Conservation (phyloP, 2,888 invertebrate genomes). For the Synergus gifuensis region DNA sequence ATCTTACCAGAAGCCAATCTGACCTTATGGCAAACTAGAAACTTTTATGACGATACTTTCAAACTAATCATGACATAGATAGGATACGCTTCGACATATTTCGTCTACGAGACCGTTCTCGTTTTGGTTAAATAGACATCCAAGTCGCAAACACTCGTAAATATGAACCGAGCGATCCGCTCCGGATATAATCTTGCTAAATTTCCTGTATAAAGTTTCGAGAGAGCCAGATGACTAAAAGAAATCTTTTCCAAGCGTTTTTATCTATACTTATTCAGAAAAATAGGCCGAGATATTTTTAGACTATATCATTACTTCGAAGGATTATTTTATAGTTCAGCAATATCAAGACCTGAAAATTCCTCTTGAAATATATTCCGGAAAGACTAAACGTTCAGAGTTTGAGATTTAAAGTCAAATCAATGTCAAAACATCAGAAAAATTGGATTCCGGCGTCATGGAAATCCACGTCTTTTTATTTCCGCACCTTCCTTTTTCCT, state of each 20-base stretch:
- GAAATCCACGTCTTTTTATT: background rate
- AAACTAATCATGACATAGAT: conserved; percentile 7
- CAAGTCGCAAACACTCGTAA: background rate
- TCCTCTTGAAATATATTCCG: background rate
- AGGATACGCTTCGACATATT: background rate
- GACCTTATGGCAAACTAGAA: background rate
- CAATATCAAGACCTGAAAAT: background rate
- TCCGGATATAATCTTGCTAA: background rate
- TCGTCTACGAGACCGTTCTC: background rate
- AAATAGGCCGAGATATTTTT: background rate
- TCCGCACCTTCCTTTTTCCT: background rate
- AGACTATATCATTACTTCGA: background rate
- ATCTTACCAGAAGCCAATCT: background rate
- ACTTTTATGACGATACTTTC: background rate
- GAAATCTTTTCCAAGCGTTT: background rate
- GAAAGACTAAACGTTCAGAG: conserved; percentile 2
- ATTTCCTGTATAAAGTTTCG: background rate
- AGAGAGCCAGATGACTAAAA: background rate
- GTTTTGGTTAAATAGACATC: background rate
- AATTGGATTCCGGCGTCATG: background rate
- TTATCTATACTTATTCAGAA: background rate
- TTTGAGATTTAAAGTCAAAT: conserved; percentile 17
- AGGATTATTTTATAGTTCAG: background rate
- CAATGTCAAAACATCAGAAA: conserved; percentile 18
- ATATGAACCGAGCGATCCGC: background rate